Base-by-base conservation (phyloP, 2,888 invertebrate species). In the Barypeithes pellucidus region DNA sequence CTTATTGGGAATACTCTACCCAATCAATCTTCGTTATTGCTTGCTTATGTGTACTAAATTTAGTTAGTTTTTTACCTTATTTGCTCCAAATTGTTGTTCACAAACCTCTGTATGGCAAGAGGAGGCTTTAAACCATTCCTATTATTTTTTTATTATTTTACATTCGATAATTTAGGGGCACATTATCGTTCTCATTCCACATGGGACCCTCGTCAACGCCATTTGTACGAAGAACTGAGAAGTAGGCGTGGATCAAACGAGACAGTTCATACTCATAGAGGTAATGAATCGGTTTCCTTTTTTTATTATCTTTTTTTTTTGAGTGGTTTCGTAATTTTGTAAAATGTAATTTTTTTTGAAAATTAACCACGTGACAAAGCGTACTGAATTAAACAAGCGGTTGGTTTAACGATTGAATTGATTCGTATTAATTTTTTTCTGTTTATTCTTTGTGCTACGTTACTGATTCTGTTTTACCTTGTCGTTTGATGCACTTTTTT, bases 201-300 rank as follows among this genome's bases (percentile, higher is more conserved):
- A 84, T 95, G 95, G 95, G 95, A 95, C 88, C 95, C 95, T 79
- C 90, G 95, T 78, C 75, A 75, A 54, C 89, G 95, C 71, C 94
- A 95, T 85, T 93, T 95, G 89, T 95, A 95, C 88, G 95, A 95
- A 89, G 95, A 95, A 87, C 90, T 95, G 85, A 92, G 93, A 83
- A 90, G 93, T 81, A 89, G 90, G 84, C 89, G 91, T 76, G 93
- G 90, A 80, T 91, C 91, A 81, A 91, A 90, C 80, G 92, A 91
- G 84, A 91, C 91, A 80, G 87, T 90, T 82, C 91, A 91, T 80
- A 90, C 90, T 79, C 86, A 86, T 76, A 82, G 86, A 86, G 86
- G 86, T 86, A 86, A 84, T 63, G 50, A 72, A n/a, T 54, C 59
- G 61, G 73, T 52, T 68, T 68, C 60, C 18, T 9, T 73, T 68